Percentiles rank a stretch among this genome's conserved stretches.
These are phyloP conservation scores for Bolinopsis microptera DNA, from an alignment of 37 sponge, comb jelly and placozoan genomes.

Conservation along the genomic window DNA sequence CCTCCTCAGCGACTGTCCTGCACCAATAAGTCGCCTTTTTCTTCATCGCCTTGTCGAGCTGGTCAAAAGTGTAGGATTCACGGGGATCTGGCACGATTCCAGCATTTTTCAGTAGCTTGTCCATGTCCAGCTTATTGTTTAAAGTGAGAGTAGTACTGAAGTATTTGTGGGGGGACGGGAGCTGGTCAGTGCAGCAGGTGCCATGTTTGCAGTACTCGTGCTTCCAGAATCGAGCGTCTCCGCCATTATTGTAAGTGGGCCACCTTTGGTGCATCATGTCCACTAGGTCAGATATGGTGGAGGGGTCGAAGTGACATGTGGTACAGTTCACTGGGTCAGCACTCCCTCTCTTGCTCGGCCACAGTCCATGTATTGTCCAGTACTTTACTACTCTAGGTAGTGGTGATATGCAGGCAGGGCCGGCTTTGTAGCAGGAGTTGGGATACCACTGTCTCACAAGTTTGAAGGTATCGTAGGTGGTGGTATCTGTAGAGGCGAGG, in stretches of 20 bases:
- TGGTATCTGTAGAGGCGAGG: background rate
- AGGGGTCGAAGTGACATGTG: background rate
- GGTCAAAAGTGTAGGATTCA: background rate
- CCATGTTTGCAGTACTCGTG: constrained; percentile 52
- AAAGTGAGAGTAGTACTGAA: background rate
- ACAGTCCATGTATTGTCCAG: constrained; percentile 42
- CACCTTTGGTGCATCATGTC: background rate
- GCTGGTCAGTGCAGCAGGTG: background rate
- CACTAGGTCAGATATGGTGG: background rate
- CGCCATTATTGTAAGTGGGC: background rate
- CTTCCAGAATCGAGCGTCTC: background rate
- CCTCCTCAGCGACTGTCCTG: background rate
- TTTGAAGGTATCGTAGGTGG: background rate
- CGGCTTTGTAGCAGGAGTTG: background rate
- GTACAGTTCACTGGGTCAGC: background rate
- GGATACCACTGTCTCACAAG: constrained; percentile 9
- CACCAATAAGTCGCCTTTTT: background rate
- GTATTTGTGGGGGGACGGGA: background rate
- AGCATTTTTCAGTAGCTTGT: background rate
- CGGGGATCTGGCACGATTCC: background rate
- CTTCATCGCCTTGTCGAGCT: background rate
- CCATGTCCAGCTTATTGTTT: background rate
- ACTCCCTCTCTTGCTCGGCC: background rate
- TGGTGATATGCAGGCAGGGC: background rate
- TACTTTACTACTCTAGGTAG: background rate